Percentiles rank a stretch among this genome's conserved stretches.
Evolutionary conservation across 2,797 vertebrate genomes (phyloP).

Genomic region (Balearica regulorum): DNA sequence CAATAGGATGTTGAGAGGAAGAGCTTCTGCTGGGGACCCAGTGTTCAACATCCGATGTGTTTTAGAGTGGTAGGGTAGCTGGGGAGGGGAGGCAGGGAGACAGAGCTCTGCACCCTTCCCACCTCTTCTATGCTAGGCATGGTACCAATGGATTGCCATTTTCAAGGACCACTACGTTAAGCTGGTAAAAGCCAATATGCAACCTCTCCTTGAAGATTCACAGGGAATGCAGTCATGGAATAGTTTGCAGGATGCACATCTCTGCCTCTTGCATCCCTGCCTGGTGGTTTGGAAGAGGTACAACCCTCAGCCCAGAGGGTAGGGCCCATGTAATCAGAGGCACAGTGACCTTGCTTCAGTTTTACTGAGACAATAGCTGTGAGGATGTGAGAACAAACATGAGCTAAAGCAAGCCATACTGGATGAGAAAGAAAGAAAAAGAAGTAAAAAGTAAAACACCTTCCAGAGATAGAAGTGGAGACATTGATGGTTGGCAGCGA

Average conservation of each 20-base stretch:
- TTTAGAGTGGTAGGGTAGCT: not conserved
- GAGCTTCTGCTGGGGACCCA: not conserved
- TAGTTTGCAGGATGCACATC: not conserved
- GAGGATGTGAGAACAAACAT: not conserved
- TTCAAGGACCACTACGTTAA: not conserved
- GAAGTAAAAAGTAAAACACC: not conserved
- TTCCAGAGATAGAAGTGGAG: not conserved
- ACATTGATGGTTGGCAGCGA: not conserved
- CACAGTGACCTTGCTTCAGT: not conserved
- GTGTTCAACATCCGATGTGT: not conserved
- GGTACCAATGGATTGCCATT: not conserved
- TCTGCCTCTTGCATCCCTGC: not conserved
- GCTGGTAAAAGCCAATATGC: not conserved
- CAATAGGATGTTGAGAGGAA: not conserved
- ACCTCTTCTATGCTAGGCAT: not conserved
- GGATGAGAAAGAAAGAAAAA: not conserved
- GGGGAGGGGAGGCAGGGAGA: not conserved
- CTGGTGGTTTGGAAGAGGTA: not conserved
- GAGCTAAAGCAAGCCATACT: not conserved
- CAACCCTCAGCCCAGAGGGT: not conserved
- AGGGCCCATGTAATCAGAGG: not conserved
- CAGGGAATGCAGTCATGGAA: not conserved
- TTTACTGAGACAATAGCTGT: not conserved
- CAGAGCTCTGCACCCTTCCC: not conserved
- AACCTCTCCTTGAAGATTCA: not conserved